A percentile compares a stretch with the other conserved stretches of the same genome.
phyloP scores from a whole-genome alignment of 2,888 invertebrate genomes.

The Ferdinandea cuprea region DNA sequence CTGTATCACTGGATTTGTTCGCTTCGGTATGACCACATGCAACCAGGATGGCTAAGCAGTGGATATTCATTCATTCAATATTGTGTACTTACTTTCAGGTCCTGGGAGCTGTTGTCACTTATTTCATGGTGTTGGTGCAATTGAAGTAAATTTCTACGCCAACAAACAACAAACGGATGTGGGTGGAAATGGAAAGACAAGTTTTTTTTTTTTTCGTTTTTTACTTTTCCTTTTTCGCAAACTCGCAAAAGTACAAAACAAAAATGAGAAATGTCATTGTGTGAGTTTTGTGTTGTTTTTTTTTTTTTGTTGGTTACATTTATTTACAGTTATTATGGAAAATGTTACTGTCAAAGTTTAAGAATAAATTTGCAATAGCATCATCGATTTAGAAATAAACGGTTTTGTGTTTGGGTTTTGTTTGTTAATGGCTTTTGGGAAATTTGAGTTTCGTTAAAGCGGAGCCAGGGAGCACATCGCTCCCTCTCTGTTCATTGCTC shows the following conservation, averaged over 20 bases:
- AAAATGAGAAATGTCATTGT: conserved; percentile 21
- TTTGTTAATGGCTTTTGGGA: neutral
- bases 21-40: conserved; percentile 88
- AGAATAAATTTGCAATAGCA: conserved; percentile 24
- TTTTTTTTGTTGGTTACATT: conserved; percentile 34
- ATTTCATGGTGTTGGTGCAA: conserved; percentile 96
- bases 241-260: neutral
- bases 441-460: neutral
- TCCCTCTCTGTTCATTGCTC: neutral
- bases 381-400: neutral
- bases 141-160: conserved; percentile 88
- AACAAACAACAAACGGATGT: neutral
- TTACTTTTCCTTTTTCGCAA: neutral
- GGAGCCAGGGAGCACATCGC: neutral
- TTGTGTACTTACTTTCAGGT: conserved; percentile 84
- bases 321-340: conserved; percentile 33
- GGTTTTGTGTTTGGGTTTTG: neutral
- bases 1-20: conserved; percentile 93
- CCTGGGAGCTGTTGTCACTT: conserved; percentile 93
- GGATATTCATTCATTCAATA: conserved; percentile 16
- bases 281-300: too few relatives aligned
- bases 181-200: neutral
- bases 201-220: conserved; percentile 4
- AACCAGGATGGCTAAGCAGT: neutral
- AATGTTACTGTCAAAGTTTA: conserved; percentile 25